These are phyloP conservation scores for Bombus terrestris DNA, from an alignment of 1,140 invertebrate genomes.

Conservation along the genomic window DNA sequence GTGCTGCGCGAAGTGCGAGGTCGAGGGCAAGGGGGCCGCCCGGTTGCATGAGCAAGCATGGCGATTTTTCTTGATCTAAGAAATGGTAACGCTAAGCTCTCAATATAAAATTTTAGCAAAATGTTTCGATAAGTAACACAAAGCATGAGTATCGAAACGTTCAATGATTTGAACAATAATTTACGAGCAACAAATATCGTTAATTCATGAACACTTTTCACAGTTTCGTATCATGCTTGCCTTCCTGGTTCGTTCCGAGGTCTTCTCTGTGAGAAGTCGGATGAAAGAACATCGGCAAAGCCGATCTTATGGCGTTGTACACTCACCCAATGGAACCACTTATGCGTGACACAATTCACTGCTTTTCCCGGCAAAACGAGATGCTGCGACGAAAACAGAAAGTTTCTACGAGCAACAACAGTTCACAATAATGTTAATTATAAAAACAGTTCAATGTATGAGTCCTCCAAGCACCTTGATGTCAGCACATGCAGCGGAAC, in stretches of 20 bases:
- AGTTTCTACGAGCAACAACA: conserved; percentile 58
- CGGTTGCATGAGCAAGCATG: conserved; percentile 73
- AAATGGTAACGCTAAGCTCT: conserved; percentile 28
- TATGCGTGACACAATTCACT: conserved; percentile 37
- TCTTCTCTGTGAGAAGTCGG: conserved; percentile 33
- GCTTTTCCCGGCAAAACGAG: conserved; percentile 34
- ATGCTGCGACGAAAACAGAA: conserved; percentile 39
- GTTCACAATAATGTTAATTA: conserved; percentile 69
- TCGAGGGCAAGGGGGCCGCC: conserved; percentile 61
- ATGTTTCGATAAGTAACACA: neutral
- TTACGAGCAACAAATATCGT: neutral
- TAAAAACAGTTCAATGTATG: conserved; percentile 72
- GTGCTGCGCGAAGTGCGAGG: conserved; percentile 33
- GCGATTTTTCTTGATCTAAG: conserved; percentile 70
- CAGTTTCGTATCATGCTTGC: conserved; percentile 27
- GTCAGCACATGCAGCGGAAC: conserved; percentile 75
- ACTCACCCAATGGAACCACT: conserved; percentile 58
- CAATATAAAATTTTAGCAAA: neutral
- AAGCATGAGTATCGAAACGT: neutral
- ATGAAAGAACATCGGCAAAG: conserved; percentile 53
- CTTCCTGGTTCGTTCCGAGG: conserved; percentile 30
- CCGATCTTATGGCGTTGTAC: conserved; percentile 46
- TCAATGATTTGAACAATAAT: neutral
- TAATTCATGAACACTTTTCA: conserved; percentile 3
- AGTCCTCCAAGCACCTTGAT: conserved; percentile 68